These are phyloP conservation scores for Seira ritae DNA, from an alignment of 2,888 invertebrate species.

Conservation along the genomic window DNA sequence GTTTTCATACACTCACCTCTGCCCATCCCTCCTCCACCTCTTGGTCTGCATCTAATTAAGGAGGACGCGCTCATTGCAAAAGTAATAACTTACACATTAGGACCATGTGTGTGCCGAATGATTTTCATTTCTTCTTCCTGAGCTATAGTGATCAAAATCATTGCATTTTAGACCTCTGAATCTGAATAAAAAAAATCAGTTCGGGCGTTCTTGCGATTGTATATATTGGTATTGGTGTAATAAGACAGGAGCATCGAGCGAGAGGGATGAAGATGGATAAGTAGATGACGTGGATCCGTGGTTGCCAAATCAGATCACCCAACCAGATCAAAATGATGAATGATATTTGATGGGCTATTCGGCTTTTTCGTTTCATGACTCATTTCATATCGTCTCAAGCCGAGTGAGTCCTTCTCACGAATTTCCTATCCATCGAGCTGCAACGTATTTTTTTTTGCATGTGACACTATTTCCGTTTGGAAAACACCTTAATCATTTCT, in stretches of 20 bases:
- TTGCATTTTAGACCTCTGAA: background rate
- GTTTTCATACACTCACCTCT: background rate
- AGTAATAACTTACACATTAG: conserved; percentile 40
- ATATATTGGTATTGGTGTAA: background rate
- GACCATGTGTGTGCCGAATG: conserved; percentile 21
- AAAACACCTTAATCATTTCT: conserved; percentile 26
- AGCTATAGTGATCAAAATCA: too few species aligned
- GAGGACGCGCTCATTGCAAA: conserved; percentile 35
- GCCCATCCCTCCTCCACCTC: conserved; percentile 5
- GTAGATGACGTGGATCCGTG: conserved; percentile 2
- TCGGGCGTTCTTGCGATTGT: background rate
- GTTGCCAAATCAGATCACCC: conserved; percentile 48
- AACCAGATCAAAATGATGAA: conserved; percentile 52
- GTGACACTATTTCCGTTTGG: conserved; percentile 54
- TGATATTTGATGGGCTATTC: conserved; percentile 45
- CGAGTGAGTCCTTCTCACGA: too few species aligned
- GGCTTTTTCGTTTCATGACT: conserved; percentile 7
- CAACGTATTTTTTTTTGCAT: conserved; percentile 33
- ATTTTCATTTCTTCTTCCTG: conserved; percentile 9
- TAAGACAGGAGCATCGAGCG: background rate
- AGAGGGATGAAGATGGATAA: background rate
- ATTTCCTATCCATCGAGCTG: background rate
- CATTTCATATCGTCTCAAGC: background rate
- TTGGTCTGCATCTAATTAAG: conserved; percentile 42
- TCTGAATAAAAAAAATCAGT: background rate